Evolutionary conservation across 2,888 invertebrate species (phyloP).

Genomic region (Acleris sparsana): DNA sequence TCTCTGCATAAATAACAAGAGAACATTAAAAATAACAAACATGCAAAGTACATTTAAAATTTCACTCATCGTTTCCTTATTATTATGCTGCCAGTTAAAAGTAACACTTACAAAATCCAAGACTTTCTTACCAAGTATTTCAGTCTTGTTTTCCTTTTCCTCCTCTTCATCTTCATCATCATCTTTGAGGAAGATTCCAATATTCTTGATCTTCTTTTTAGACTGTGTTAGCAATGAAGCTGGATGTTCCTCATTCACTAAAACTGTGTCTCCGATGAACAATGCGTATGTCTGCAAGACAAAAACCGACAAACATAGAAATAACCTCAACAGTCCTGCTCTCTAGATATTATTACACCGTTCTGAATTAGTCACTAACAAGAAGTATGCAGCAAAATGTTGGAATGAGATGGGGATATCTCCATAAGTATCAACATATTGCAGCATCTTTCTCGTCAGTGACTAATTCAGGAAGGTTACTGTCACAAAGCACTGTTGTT

Average conservation of each 20-base stretch:
- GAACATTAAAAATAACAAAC: neutral
- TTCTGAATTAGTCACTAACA: too few species aligned
- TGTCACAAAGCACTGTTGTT: too few species aligned
- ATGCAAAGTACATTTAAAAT: conserved; percentile 1
- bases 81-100: neutral
- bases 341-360: too few species aligned
- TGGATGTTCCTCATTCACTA: conserved; percentile 94
- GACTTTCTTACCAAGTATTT: conserved; percentile 85
- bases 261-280: conserved; percentile 98
- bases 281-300: conserved; percentile 88
- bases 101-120: conserved; percentile 1
- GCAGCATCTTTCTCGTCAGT: too few species aligned
- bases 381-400: too few species aligned
- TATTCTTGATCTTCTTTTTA: conserved; percentile 97
- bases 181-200: conserved; percentile 97
- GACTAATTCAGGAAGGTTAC: too few species aligned
- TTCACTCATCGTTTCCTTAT: neutral
- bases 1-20: neutral
- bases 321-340: too few species aligned
- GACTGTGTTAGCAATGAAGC: conserved; percentile 94
- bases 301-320: neutral
- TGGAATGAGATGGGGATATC: too few species aligned
- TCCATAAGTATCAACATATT: too few species aligned
- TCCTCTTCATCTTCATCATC: conserved; percentile 93
- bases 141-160: conserved; percentile 89